Evolutionary conservation across 2,113 vertebrate genomes (phyloP), one percentile per base, ranked within the genome.

Genomic region (Parus major): DNA sequence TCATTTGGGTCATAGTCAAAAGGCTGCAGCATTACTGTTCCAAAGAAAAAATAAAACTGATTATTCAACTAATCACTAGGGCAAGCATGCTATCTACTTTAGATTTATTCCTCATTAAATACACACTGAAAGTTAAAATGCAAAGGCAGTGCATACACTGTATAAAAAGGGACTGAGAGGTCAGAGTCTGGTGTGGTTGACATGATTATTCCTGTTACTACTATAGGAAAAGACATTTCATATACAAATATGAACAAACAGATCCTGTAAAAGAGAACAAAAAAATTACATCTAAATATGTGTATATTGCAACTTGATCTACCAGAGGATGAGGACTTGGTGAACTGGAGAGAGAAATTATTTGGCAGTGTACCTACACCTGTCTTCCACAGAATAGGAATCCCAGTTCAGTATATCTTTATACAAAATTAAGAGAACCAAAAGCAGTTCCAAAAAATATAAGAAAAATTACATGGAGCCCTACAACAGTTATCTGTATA

Each of bases 1-100:
- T 99, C 99, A 78, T 99, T 99, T 92, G 99, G 99, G 93, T 99
- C 99, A 85, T 99, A 99, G 92, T 99, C 99, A 95, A 99, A 99
- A 64, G 99, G 99, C 93, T 99, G 99, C 64, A 99, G 97, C 99
- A 99, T 99, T 95, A 99, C 99, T 99, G 98, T 88, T 92, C 25
- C 73, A 95, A 76, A 94, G 91, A 90, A 91, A 96, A 93, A 56
- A 93, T 20, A 91, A 61, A 82, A 35, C 23, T 7, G 57, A 77
- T 68, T 77, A 82, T 91, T 82, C 59, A 86, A 57, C n/a, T 82
- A 46, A 75, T 53, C 49, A 47, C 50, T 65, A 15, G 35, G 70
- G 59, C 25, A 80, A 77, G 53, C 29, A 73, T 2, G 9, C 21
- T 42, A 60, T 27, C 5, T 50, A 70, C 15, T 92, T 64, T 1